A percentile compares a stretch with the other conserved stretches of the same genome.
Conservation (phyloP, 2,888 invertebrate species). For the Odontocolon sp. region DNA sequence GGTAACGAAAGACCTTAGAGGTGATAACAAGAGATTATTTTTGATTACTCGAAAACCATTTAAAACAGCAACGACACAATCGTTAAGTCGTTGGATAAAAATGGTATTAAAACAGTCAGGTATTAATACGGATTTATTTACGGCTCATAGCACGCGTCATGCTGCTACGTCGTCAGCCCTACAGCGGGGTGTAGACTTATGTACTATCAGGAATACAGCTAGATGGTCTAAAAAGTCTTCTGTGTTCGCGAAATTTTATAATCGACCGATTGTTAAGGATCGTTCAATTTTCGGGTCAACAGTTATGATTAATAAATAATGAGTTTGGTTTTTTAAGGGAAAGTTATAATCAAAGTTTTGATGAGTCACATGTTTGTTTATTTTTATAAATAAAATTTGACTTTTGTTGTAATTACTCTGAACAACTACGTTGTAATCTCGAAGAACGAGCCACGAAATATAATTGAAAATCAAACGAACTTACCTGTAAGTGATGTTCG, state of each 20-base stretch:
- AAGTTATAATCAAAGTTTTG: no score
- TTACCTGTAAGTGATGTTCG: no score
- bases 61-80: constrained; percentile 30
- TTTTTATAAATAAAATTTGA: constrained; percentile 4
- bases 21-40: background rate
- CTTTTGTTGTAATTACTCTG: background rate
- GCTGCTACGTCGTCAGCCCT: constrained; percentile 31
- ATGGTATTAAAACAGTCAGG: background rate
- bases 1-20: constrained; percentile 21
- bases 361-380: background rate
- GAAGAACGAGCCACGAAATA: constrained; percentile 41
- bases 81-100: constrained; percentile 30
- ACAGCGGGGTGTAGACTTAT: constrained; percentile 26
- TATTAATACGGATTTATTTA: constrained; percentile 6
- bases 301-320: background rate
- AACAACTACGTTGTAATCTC: constrained; percentile 47
- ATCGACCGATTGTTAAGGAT: constrained; percentile 9
- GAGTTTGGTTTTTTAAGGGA: background rate
- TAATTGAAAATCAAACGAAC: constrained; percentile 28
- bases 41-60: constrained; percentile 10
- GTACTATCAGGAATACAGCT: constrained; percentile 23
- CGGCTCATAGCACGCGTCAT: constrained; percentile 28
- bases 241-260: constrained; percentile 26
- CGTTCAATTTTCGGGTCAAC: background rate
- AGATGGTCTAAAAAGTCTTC: constrained; percentile 10